A percentile compares a stretch with the other conserved stretches of the same genome.
Conservation (phyloP, 2,888 invertebrate genomes). For the Drosophila neonasuta region DNA sequence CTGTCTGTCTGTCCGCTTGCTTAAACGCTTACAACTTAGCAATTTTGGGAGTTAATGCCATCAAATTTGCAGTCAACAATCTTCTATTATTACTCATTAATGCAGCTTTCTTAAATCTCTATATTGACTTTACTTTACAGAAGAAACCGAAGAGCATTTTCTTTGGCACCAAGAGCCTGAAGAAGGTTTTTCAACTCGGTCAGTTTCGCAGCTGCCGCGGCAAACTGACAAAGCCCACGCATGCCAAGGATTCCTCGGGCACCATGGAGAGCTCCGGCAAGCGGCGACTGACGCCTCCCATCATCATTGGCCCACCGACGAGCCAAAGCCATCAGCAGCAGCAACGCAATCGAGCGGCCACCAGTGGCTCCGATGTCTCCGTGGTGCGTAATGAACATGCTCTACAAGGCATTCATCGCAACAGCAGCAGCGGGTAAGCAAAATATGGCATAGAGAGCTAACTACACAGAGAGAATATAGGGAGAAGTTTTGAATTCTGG, state of each 20-base stretch:
- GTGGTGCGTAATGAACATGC: constrained; percentile 85
- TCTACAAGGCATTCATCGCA: constrained; percentile 84
- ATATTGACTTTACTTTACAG: constrained; percentile 57
- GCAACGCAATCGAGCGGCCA: constrained; percentile 84
- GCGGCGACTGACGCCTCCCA: constrained; percentile 56
- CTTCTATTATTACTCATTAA: no score
- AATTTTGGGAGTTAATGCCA: no score
- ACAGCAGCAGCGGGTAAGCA: constrained; percentile 85
- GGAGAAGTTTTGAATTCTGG: no score
- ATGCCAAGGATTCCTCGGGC: constrained; percentile 67
- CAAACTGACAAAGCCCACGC: constrained; percentile 59
- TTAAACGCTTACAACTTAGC: no score
- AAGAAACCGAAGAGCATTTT: constrained; percentile 85
- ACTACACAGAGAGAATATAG: background rate
- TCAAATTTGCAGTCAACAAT: background rate
- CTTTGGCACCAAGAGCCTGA: constrained; percentile 85
- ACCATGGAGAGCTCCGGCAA: constrained; percentile 30
- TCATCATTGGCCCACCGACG: constrained; percentile 69
- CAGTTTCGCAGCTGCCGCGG: constrained; percentile 82
- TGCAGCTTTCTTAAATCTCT: no score
- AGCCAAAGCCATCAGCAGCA: constrained; percentile 61
- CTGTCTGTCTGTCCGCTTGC: no score
- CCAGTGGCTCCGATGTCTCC: constrained; percentile 86
- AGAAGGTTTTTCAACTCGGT: constrained; percentile 85
- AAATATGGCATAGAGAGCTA: constrained; percentile 10